These are phyloP conservation scores for Metellina segmentata DNA, from an alignment of 2,888 invertebrate genomes.

Conservation along the genomic window DNA sequence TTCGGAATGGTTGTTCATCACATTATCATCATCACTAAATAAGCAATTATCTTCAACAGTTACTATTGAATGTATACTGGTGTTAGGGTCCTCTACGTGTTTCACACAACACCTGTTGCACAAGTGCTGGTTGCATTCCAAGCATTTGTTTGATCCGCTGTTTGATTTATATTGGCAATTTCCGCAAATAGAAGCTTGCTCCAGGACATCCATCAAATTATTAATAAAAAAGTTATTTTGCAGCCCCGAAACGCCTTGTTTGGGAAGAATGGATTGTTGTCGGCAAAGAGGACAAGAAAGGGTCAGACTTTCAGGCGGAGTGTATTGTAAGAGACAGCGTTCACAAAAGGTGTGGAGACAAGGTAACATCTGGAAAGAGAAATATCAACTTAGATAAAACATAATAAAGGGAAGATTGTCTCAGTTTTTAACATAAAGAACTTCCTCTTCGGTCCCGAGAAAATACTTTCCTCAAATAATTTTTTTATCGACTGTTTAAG, in stretches of 20 bases:
- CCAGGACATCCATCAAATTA: conserved; percentile 76
- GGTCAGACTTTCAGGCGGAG: conserved; percentile 82
- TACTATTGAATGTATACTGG: conserved; percentile 57
- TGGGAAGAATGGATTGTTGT: conserved; percentile 82
- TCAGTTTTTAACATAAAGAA: too few relatives aligned
- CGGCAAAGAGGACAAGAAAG: conserved; percentile 83
- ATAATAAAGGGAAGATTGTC: neutral
- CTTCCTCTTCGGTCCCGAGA: too few relatives aligned
- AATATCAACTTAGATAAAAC: neutral
- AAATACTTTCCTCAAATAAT: too few relatives aligned
- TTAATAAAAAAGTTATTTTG: conserved; percentile 72
- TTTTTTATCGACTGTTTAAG: too few relatives aligned
- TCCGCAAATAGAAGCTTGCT: conserved; percentile 78
- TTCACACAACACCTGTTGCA: conserved; percentile 80
- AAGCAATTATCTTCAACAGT: conserved; percentile 50
- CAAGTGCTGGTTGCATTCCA: conserved; percentile 80
- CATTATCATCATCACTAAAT: conserved; percentile 62
- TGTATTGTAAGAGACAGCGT: conserved; percentile 81
- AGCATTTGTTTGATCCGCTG: conserved; percentile 80
- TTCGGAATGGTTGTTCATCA: conserved; percentile 40
- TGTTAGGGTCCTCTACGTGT: conserved; percentile 78
- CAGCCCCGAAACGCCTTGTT: conserved; percentile 80
- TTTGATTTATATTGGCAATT: conserved; percentile 79
- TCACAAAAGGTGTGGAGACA: conserved; percentile 83
- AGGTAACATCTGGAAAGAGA: conserved; percentile 81